Conservation (phyloP, 2,113 vertebrate species). For the Channa maculata region DNA sequence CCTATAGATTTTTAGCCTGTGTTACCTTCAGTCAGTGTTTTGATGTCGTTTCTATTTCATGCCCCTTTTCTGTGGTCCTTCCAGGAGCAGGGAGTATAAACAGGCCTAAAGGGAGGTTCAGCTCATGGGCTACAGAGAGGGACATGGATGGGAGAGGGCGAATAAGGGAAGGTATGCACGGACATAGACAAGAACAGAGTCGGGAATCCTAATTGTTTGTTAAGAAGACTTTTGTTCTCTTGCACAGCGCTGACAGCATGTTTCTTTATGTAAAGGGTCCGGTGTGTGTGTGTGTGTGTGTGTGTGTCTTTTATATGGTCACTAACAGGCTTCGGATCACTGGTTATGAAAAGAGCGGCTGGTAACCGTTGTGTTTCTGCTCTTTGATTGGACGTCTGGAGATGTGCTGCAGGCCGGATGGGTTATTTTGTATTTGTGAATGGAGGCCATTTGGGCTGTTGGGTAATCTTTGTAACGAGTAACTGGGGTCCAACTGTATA, state of each 20-base stretch:
- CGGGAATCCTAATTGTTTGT: constrained; percentile 45
- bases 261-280: constrained; percentile 62
- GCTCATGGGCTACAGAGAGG: too few relatives aligned
- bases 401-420: constrained; percentile 19
- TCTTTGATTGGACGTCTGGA: constrained; percentile 56
- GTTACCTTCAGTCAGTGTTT: too few relatives aligned
- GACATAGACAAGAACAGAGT: constrained; percentile 26
- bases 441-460: constrained; percentile 44
- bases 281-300: constrained; percentile 34
- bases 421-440: constrained; percentile 61
- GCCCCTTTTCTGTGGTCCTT: not conserved
- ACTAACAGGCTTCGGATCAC: constrained; percentile 74
- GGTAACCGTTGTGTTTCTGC: constrained; percentile 57
- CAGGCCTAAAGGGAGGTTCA: too few relatives aligned
- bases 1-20: not conserved
- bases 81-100: not conserved
- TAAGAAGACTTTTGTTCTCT: constrained; percentile 60
- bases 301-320: constrained; percentile 42
- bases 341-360: constrained; percentile 68
- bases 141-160: not conserved
- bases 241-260: constrained; percentile 44
- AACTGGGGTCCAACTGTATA: not conserved
- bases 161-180: constrained; percentile 34
- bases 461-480: constrained; percentile 41
- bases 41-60: not conserved